These are phyloP conservation scores for Periophthalmus magnuspinnatus DNA, from an alignment of 2,797 vertebrate species.

Conservation along the genomic window DNA sequence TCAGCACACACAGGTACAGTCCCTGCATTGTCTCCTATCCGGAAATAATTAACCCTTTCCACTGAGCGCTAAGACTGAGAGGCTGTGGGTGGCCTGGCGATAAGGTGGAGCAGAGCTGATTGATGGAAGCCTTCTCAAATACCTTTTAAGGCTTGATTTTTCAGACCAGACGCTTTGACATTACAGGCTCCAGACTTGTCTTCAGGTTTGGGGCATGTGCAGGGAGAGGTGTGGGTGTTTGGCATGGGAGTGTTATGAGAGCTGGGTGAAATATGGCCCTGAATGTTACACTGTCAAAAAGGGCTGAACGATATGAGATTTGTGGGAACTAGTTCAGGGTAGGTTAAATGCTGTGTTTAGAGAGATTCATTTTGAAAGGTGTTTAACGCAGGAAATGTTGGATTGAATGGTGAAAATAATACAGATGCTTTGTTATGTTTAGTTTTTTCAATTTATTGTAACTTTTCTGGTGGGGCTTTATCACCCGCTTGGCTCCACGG, in stretches of 20 bases:
- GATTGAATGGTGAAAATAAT: too few species aligned
- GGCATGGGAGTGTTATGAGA: slow-evolving; percentile 9
- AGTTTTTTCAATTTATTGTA: too few species aligned
- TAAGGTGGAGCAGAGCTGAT: slow-evolving; percentile 61
- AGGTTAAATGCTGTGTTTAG: not conserved
- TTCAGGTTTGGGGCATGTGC: slow-evolving; percentile 21
- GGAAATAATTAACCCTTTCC: slow-evolving; percentile 72
- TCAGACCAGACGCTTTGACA: slow-evolving; percentile 37
- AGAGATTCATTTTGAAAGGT: not conserved
- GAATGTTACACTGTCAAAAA: not conserved
- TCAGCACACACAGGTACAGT: slow-evolving; percentile 67
- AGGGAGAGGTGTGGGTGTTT: slow-evolving; percentile 7
- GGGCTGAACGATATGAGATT: not conserved
- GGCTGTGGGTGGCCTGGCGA: slow-evolving; percentile 66
- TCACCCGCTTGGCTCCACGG: too few species aligned
- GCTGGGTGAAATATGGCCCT: slow-evolving; percentile 3
- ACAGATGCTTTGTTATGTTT: too few species aligned
- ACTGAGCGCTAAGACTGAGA: slow-evolving; percentile 23
- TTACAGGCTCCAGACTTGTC: slow-evolving; percentile 22
- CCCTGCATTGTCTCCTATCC: slow-evolving; percentile 68
- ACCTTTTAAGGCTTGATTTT: slow-evolving; percentile 47
- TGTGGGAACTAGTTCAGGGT: not conserved
- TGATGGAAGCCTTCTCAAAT: slow-evolving; percentile 61
- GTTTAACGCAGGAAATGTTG: too few species aligned
- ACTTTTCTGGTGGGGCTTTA: too few species aligned